These are phyloP conservation scores for Corythoichthys haematopterus DNA, from an alignment of 2,113 vertebrate species.

Conservation along the genomic window DNA sequence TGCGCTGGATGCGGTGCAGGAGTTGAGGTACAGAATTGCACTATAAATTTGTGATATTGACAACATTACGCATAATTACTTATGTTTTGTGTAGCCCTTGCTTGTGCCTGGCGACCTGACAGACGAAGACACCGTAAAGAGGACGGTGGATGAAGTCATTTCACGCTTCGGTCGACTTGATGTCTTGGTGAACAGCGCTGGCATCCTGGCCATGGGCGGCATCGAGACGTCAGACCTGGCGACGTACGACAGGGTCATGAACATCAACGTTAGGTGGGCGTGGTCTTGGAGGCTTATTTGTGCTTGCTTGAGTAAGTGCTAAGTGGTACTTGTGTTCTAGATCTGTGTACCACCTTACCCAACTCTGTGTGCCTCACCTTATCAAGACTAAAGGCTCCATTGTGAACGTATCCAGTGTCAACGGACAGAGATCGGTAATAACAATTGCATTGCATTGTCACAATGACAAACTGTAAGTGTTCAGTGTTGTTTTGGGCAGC, in stretches of 20 bases:
- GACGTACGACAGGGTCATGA: conserved; percentile 77
- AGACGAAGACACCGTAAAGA: conserved; percentile 69
- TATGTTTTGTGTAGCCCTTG: conserved; percentile 56
- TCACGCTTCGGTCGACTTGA: conserved; percentile 70
- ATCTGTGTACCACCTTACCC: conserved; percentile 72
- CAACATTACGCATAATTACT: not conserved
- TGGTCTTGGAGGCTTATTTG: not conserved
- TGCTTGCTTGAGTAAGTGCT: not conserved
- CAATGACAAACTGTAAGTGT: too few species aligned
- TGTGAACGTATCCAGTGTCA: conserved; percentile 78
- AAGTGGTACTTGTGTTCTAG: conserved; percentile 41
- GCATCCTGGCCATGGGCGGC: conserved; percentile 73
- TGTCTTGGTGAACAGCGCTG: conserved; percentile 76
- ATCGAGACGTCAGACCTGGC: conserved; percentile 71
- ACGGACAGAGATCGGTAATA: conserved; percentile 72
- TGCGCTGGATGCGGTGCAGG: conserved; percentile 59
- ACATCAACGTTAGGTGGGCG: conserved; percentile 74
- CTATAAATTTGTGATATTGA: not conserved
- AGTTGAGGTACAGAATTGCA: conserved; percentile 47
- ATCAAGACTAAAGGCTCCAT: conserved; percentile 75
- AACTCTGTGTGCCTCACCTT: conserved; percentile 76
- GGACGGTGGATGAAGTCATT: conserved; percentile 65
- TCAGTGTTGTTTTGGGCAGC: too few species aligned
- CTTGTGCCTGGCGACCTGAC: conserved; percentile 76
- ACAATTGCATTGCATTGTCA: too few species aligned